A percentile compares a stretch with the other conserved stretches of the same genome.
Conservation (phyloP, 2,113 vertebrate species). For the Sphaerodactylus townsendi region DNA sequence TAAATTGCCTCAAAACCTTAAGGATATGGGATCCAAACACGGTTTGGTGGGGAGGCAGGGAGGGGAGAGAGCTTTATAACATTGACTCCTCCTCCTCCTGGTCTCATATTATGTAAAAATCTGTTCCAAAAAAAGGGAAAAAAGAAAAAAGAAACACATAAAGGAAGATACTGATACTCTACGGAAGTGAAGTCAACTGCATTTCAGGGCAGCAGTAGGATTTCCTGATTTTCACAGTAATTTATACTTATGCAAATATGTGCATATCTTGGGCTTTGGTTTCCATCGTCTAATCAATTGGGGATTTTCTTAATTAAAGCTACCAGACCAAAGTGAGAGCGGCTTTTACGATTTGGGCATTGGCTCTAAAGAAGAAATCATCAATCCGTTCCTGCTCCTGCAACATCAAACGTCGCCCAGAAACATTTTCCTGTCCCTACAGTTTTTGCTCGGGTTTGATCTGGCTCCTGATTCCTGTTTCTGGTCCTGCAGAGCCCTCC, state of each 20-base stretch:
- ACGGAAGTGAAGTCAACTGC: neutral
- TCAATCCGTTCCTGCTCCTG: neutral
- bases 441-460: neutral
- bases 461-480: neutral
- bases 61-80: too few species aligned
- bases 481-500: neutral
- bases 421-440: accelerated
- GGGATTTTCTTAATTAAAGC: constrained; percentile 24
- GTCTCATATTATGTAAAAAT: neutral
- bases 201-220: neutral
- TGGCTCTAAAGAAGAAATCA: constrained; percentile 5
- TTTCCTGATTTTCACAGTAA: constrained; percentile 19
- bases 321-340: constrained; percentile 1
- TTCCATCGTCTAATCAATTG: neutral
- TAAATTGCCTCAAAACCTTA: too few species aligned
- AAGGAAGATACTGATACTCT: neutral
- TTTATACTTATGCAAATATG: constrained; percentile 23
- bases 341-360: neutral
- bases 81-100: neutral
- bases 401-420: accelerated
- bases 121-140: neutral
- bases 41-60: neutral
- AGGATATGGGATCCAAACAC: too few species aligned
- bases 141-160: neutral
- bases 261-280: neutral